Base-by-base conservation (phyloP, 2,113 vertebrate species). In the Ochotona curzoniae region DNA sequence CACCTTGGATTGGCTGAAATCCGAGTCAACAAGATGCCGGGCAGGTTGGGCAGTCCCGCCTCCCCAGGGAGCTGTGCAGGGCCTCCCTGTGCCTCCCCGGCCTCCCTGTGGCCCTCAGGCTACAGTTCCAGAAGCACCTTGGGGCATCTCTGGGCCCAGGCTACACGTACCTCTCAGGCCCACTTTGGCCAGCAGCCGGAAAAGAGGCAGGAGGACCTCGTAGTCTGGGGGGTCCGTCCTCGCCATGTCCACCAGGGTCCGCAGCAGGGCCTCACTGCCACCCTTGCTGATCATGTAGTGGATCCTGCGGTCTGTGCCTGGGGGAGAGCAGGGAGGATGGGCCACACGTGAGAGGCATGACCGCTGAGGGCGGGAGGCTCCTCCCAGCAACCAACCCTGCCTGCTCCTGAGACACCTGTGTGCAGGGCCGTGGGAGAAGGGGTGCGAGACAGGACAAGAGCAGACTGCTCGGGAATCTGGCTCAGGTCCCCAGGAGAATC, bases 251-350 rank as follows among this genome's bases (percentile, higher is more conserved):
- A 98, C 94, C 81, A 99, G 96, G 6, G 98, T 98, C 83, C 96
- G 98, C n/a, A 99, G 98, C 51, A 99, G 93, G 1, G 99, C 98
- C 96, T 99, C 99, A 0, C 98, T 99, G 47, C 99, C 99, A 1
- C 99, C 99, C 96, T 99, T 99, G 89, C 98, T 98, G 97, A 99
- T 99, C 98, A 99, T 97, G 2, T 99, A 99, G 82, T 98, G 94
- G 92, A 99, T 99, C 30, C 99, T 98, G 32, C 97, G 97, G 80
- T 99, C 98, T 0, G 99, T 99, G 76, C 99, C 99, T 99, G 84
- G 23, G 38, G 73, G 35, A 13, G 79, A 32, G 79, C n/a, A n/a
- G 44, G 73, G 67, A 96, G 21, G 4, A 82, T 13, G 76, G 5
- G 17, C 63, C 49, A 3, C 32, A 25, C 11, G 1, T 30, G 30